Evolutionary conservation across 2,113 vertebrate genomes (phyloP).

Genomic region (Pyrgilauda ruficollis): DNA sequence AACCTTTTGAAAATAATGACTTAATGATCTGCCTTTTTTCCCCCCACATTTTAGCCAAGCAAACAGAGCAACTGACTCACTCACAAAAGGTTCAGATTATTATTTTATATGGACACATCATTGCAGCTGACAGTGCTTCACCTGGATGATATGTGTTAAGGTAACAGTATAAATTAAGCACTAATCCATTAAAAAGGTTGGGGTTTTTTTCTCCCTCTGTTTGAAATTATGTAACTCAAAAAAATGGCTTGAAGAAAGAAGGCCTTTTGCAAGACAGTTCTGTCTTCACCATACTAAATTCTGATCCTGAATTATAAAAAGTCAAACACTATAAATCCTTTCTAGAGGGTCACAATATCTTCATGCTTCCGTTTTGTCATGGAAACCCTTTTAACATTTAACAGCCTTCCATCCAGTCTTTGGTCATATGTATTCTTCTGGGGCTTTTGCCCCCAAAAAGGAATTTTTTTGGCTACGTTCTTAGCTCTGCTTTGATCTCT

Average conservation of each 20-base stretch:
- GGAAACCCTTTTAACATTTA: background rate
- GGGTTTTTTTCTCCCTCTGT: too few species aligned
- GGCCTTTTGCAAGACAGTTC: background rate
- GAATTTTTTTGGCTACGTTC: background rate
- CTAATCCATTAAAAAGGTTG: background rate
- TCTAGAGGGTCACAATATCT: background rate
- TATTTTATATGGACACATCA: background rate
- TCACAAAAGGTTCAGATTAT: background rate
- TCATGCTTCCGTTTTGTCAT: background rate
- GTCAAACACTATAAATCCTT: fast-evolving
- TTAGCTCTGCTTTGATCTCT: background rate
- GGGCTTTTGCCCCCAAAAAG: background rate
- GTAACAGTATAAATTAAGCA: background rate
- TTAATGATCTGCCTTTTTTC: background rate
- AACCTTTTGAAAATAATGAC: background rate
- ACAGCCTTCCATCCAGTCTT: background rate
- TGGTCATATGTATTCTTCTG: background rate
- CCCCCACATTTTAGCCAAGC: fast-evolving
- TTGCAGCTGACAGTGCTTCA: background rate
- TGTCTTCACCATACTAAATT: background rate
- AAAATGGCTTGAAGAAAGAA: background rate
- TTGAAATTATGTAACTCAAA: background rate
- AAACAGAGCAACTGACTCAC: background rate
- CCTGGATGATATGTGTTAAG: background rate
- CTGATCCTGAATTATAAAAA: background rate